Evolutionary conservation across 2,888 invertebrate genomes (phyloP).

Genomic region (Cosmorhoe ocellata): DNA sequence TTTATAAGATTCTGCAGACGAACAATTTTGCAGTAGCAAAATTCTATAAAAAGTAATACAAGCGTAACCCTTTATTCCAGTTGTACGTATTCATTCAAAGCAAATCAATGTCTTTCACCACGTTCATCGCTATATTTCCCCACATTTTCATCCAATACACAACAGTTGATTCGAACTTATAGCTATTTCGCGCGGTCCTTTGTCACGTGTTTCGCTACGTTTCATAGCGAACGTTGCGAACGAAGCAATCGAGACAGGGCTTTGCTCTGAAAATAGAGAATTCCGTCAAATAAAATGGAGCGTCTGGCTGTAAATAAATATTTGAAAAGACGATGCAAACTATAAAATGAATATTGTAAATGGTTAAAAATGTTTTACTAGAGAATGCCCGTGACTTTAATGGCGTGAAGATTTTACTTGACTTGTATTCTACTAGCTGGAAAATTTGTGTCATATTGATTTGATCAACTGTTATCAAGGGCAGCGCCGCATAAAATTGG

Average conservation of each 20-base stretch:
- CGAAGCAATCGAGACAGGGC: conserved; percentile 13
- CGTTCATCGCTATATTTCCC: conserved; percentile 11
- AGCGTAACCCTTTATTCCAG: neutral
- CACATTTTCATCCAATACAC: conserved; percentile 12
- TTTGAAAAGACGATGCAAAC: conserved; percentile 1
- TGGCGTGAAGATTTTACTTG: too few species aligned
- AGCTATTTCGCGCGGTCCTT: conserved; percentile 9
- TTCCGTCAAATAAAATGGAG: conserved; percentile 12
- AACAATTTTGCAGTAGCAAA: too few species aligned
- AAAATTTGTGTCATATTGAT: too few species aligned
- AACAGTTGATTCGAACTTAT: conserved; percentile 9
- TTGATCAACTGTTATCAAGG: too few species aligned
- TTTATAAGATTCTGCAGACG: too few species aligned
- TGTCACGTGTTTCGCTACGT: conserved; percentile 14
- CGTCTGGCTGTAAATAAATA: conserved; percentile 12
- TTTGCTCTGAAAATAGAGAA: conserved; percentile 11
- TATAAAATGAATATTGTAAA: neutral
- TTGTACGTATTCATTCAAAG: conserved; percentile 5
- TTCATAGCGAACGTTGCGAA: conserved; percentile 6
- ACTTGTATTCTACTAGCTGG: too few species aligned
- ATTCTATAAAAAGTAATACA: neutral
- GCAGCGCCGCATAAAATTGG: too few species aligned
- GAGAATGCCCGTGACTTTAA: neutral
- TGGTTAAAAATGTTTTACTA: neutral
- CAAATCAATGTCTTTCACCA: conserved; percentile 9